Base-by-base conservation (phyloP, 2,888 invertebrate species). In the Bedellia somnulentella region DNA sequence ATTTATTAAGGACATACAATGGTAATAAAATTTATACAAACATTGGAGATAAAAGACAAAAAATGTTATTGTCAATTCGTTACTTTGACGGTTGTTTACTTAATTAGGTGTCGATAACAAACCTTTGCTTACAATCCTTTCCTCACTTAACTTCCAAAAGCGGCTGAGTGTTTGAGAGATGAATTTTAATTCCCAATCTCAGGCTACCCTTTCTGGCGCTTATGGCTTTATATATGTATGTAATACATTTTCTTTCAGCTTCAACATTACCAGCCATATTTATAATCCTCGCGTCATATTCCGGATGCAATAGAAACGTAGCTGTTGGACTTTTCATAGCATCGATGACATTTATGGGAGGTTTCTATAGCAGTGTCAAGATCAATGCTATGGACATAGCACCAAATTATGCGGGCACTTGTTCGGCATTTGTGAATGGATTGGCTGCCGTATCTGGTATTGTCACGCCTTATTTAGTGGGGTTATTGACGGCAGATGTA, bases 331-430 rank as follows among this genome's bases (percentile, higher is more conserved):
- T 84, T 57, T 82, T 84, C 44, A 75, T 83, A 8, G 48, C 80
- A 10, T 80, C 76, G 23, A 79, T 85, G 82, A 80, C 80, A 1
- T 75, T 83, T 13, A 85, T 86, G 84, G 86, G 86, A 1, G 80
- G 83, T 21, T 30, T 39, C 2, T 86, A 86, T 57, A 81, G 83
- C 34, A 82, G 82, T 15, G 80, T 85, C 78, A 82, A 84, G 53
- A 81, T 84, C 26, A 84, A 84, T 43, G 78, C 82, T 0, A 54
- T 84, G 22, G 85, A 84, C 42, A 68, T 85, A 27, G 76, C 81
- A 2, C 81, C 82, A 0, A 84, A 84, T 46, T 84, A 79, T 43
- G 79, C 82, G 2, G 83, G 83, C 3, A 81, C 82, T 1, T 62
- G 81, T 4, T 83, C 84, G 46, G 84, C 83, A 0, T 56, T 85